A percentile compares a stretch with the other conserved stretches of the same genome.
These are phyloP conservation scores for Leptodactylus fuscus DNA, from an alignment of 2,113 vertebrate genomes.

Conservation along the genomic window DNA sequence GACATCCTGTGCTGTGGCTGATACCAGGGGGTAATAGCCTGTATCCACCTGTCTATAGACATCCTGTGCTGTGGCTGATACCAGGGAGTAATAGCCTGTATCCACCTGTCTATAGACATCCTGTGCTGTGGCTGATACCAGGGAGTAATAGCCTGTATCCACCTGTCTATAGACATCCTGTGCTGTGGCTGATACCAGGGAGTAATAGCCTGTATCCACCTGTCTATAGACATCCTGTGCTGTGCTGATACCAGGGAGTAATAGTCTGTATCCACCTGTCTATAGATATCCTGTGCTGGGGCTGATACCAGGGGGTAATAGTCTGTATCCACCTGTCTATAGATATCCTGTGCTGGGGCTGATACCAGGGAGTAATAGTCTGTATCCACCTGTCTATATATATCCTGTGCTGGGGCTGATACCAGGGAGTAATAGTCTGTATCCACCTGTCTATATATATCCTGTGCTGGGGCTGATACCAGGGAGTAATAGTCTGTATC, in stretches of 20 bases:
- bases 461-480: background rate
- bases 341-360: background rate
- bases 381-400: background rate
- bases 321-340: no score
- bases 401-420: background rate
- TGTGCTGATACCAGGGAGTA: background rate
- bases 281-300: background rate
- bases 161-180: background rate
- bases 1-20: background rate
- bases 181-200: background rate
- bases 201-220: background rate
- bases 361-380: background rate
- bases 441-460: no score
- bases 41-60: no score
- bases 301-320: background rate
- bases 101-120: no score
- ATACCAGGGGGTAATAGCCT: background rate
- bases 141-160: background rate
- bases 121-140: background rate
- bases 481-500: background rate
- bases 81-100: background rate
- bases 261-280: background rate
- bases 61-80: background rate
- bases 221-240: no score
- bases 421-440: background rate